phyloP scores from a whole-genome alignment of 1,140 invertebrate species.

The Anadara kagoshimensis region DNA sequence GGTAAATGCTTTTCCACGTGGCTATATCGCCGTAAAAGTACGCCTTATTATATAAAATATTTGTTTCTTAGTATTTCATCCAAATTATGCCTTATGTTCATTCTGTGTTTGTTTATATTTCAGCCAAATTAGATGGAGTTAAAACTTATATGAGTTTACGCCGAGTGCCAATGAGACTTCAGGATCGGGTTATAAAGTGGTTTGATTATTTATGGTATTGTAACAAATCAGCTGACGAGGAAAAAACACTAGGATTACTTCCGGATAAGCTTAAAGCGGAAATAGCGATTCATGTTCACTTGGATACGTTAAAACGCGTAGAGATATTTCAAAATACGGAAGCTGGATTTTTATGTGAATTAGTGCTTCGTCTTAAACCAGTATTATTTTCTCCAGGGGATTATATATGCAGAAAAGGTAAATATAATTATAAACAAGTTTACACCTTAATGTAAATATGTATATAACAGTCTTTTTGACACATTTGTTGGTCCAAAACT shows the following conservation, averaged over 20 bases:
- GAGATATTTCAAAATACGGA: constrained; percentile 99
- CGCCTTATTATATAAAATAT: too few species aligned
- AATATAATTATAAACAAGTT: constrained; percentile 59
- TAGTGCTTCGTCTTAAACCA: constrained; percentile 93
- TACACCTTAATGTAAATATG: too few species aligned
- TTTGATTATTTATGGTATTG: constrained; percentile 99
- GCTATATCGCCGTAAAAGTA: too few species aligned
- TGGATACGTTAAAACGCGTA: constrained; percentile 97
- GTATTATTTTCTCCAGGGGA: constrained; percentile 98
- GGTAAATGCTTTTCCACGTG: too few species aligned
- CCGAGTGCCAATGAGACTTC: constrained; percentile 93
- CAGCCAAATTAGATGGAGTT: constrained; percentile 98
- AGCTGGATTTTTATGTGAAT: constrained; percentile 97
- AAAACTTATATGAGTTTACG: constrained; percentile 99
- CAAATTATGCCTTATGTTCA: too few species aligned
- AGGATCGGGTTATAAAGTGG: constrained; percentile 99
- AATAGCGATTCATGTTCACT: constrained; percentile 98
- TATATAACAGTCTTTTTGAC: too few species aligned
- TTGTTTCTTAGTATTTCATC: too few species aligned
- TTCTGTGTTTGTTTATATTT: constrained; percentile 55
- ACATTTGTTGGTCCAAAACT: too few species aligned
- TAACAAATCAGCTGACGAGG: constrained; percentile 98
- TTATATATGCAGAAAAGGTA: constrained; percentile 99
- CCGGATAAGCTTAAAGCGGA: constrained; percentile 97
- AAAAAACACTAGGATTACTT: constrained; percentile 78